phyloP scores from a whole-genome alignment of 2,797 vertebrate species.

The Crenuchus spilurus region DNA sequence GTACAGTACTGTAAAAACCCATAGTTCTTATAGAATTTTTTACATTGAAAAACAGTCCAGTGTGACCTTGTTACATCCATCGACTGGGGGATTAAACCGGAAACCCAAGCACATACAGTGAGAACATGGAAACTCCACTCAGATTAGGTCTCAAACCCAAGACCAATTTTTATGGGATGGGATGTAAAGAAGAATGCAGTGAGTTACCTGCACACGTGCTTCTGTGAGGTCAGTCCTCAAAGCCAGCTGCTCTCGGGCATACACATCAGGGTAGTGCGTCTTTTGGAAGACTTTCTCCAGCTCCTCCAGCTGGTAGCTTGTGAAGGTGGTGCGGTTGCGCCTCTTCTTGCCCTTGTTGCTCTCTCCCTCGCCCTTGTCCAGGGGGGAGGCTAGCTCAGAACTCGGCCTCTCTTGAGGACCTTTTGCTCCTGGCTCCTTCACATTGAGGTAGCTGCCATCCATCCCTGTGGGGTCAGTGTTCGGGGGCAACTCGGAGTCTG shows the following conservation, averaged over 20 bases:
- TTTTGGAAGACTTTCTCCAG: constrained; percentile 99
- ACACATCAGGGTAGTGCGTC: constrained; percentile 98
- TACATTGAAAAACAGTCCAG: too few species aligned
- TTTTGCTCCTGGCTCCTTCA: constrained; percentile 89
- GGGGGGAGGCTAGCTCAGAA: constrained; percentile 82
- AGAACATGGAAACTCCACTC: too few species aligned
- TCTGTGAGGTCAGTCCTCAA: constrained; percentile 98
- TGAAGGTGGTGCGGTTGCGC: constrained; percentile 97
- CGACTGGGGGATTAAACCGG: too few species aligned
- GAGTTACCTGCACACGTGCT: constrained; percentile 89
- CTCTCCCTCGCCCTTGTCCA: constrained; percentile 91
- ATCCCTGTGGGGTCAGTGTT: constrained; percentile 88
- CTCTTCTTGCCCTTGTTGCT: constrained; percentile 99
- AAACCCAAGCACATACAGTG: too few species aligned
- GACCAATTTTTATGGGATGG: neutral
- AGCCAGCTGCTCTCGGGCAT: constrained; percentile 95
- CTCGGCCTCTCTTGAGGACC: constrained; percentile 82
- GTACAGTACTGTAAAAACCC: too few species aligned
- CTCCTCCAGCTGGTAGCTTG: constrained; percentile 97
- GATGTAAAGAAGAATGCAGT: too few species aligned
- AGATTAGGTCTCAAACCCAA: too few species aligned
- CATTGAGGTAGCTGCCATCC: constrained; percentile 91
- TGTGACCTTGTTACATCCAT: too few species aligned
- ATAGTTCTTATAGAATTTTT: too few species aligned
- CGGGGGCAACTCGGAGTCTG: constrained; percentile 85